A percentile compares a stretch with the other conserved stretches of the same genome.
Conservation (phyloP, 2,888 invertebrate species). For the Andrena flavipes region DNA sequence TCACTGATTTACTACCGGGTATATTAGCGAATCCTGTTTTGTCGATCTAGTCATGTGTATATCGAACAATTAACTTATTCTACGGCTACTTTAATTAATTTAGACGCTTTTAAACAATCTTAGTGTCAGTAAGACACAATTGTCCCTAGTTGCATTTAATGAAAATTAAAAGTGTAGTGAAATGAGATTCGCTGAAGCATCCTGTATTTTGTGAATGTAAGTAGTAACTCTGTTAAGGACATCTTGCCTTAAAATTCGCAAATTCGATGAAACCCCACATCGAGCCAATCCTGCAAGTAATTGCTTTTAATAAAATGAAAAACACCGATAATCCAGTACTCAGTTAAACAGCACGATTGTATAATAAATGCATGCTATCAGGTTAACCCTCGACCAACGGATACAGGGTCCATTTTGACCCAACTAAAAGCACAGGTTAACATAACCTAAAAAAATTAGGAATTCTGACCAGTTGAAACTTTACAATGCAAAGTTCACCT, state of each 20-base stretch:
- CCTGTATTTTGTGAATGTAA: too few relatives aligned
- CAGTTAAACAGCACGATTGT: conserved; percentile 27
- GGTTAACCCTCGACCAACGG: too few relatives aligned
- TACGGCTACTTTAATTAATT: not conserved
- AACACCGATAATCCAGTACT: conserved; percentile 31
- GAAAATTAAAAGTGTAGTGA: not conserved
- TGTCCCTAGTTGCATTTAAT: not conserved
- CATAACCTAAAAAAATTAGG: too few relatives aligned
- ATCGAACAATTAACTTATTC: conserved; percentile 6
- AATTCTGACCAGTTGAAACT: too few relatives aligned
- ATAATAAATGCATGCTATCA: conserved; percentile 34
- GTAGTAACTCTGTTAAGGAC: too few relatives aligned
- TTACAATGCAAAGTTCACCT: too few relatives aligned
- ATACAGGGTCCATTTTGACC: too few relatives aligned
- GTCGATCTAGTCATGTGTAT: conserved; percentile 42
- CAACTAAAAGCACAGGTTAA: too few relatives aligned
- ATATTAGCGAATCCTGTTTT: conserved; percentile 1
- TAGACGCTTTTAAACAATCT: not conserved
- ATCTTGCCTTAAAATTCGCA: conserved; percentile 35
- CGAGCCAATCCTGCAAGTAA: conserved; percentile 29
- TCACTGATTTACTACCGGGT: conserved; percentile 6
- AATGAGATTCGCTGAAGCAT: too few relatives aligned
- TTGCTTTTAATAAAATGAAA: conserved; percentile 25
- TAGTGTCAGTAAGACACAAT: not conserved
- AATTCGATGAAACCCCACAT: not conserved